Evolutionary conservation across 2,113 vertebrate species (phyloP).

Genomic region (Phaethon lepturus): DNA sequence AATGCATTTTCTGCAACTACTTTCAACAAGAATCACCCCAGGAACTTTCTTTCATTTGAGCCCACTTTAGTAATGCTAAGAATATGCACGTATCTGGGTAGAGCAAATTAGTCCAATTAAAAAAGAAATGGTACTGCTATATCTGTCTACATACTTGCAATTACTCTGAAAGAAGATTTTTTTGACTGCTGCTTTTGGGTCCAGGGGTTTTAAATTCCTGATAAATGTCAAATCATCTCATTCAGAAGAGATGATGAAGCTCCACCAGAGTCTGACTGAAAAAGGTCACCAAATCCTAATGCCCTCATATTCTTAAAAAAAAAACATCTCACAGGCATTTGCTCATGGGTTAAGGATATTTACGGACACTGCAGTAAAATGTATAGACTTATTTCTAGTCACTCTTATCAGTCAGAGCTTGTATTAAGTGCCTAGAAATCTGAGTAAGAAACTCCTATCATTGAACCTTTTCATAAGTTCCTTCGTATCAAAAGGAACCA

Average conservation of each 20-base stretch:
- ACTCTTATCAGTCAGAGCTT: not conserved
- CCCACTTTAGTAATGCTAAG: not conserved
- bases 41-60: not conserved
- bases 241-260: slow-evolving; percentile 7
- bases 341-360: not conserved
- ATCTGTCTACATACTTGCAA: not conserved
- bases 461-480: not conserved
- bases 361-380: slow-evolving; percentile 13
- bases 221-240: slow-evolving; percentile 42
- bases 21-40: not conserved
- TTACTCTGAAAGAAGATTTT: not conserved
- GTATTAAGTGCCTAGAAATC: not conserved
- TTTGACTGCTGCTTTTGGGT: not conserved
- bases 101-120: not conserved
- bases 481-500: not conserved
- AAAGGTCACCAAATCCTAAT: slow-evolving; percentile 47
- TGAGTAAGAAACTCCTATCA: not conserved
- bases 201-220: slow-evolving; percentile 12
- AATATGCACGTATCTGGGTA: not conserved
- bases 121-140: not conserved
- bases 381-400: not conserved
- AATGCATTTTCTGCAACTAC: not conserved
- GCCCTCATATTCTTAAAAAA: slow-evolving; percentile 2
- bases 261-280: not conserved
- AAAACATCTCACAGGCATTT: not conserved